Evolutionary conservation across 2,113 vertebrate species (phyloP), one percentile per base, ranked within the genome.

Genomic region (Ginglymostoma cirratum): DNA sequence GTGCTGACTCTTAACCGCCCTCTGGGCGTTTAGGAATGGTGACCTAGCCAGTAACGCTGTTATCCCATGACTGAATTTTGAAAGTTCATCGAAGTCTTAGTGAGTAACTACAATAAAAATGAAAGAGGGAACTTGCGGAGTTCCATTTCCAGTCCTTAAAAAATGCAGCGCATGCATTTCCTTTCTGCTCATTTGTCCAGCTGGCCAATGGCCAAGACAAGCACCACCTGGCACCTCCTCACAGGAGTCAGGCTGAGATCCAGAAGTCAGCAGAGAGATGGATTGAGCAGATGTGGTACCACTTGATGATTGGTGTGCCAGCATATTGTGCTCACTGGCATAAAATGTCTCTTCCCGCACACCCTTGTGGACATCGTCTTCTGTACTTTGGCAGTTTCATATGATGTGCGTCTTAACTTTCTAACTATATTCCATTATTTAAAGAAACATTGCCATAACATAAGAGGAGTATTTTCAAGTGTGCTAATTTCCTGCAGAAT

Each of bases 211-310:
- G 15, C 55, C 89, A 93, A 66, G 34, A 38, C 15, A n/a, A 93
- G 61, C n/a, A 66, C 61, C 89, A 93, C 89, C 89, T 90, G 61
- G 89, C 89, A 93, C 89, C 89, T 93, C 34, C 87, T 34, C 61
- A 38, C 34, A 93, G 89, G 61, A 67, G 61, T 5, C 7, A 66
- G 89, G 89, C 89, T 66, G 61, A 93, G 17, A 93, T 66, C 89
- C 89, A 93, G 89, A n/a, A 66, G 89, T 66, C 89, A 93, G 61
- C n/a, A 19, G 89, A 92, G 61, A 93, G 89, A n/a, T 66, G 61
- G 89, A 66, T 65, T 66, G 34, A 93, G 65, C 89, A 93, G 61
- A 93, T 67, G 89, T 93, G 89, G n/a, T 66, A 92, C 15, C 87
- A n/a, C 30, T 65, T 55, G 1, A 61, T 21, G 52, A 10, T 27